phyloP scores from a whole-genome alignment of 2,113 vertebrate species.

The Saimiri boliviensis region DNA sequence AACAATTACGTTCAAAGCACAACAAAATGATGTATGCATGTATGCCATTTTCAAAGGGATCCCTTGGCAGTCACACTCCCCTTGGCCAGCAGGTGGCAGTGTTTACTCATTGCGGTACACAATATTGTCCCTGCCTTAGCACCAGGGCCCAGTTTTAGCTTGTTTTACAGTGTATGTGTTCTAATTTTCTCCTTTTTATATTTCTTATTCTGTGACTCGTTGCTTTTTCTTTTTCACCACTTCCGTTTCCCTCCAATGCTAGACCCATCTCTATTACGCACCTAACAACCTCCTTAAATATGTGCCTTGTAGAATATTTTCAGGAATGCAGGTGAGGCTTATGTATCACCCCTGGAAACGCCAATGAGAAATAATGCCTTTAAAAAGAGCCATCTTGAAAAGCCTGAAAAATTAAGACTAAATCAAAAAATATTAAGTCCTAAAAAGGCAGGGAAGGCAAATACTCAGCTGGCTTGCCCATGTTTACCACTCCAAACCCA shows the following conservation, averaged over 20 bases:
- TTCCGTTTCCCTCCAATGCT: not conserved
- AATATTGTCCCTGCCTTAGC: not conserved
- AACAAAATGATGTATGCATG: not conserved
- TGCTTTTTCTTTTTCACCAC: not conserved
- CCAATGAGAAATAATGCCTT: not conserved
- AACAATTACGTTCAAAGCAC: no score
- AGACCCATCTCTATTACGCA: not conserved
- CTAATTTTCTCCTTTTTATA: not conserved
- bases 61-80: not conserved
- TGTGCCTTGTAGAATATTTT: not conserved
- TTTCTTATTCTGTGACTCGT: not conserved
- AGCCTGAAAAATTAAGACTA: not conserved
- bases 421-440: not conserved
- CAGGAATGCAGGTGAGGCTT: not conserved
- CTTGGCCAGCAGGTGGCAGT: conserved; percentile 40
- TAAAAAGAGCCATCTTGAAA: not conserved
- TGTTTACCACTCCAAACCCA: not conserved
- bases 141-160: no score
- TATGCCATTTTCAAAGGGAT: not conserved
- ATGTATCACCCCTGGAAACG: not conserved
- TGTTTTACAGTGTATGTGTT: not conserved
- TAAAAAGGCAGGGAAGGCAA: not conserved
- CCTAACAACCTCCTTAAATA: not conserved
- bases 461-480: not conserved
- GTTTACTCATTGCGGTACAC: not conserved